Evolutionary conservation across 1,140 invertebrate genomes (phyloP).

Genomic region (Drusus annulatus): DNA sequence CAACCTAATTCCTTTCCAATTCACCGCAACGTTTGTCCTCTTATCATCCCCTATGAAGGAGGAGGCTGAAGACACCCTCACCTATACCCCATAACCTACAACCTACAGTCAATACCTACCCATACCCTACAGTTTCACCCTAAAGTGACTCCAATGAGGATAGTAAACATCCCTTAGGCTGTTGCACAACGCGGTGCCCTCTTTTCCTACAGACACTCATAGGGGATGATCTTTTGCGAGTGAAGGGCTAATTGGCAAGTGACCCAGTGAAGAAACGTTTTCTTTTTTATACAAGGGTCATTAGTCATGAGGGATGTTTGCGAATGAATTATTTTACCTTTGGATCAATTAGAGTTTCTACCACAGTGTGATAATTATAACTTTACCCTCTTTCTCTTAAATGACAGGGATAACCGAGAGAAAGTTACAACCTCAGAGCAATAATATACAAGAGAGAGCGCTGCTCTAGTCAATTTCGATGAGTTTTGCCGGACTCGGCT

Average conservation of each 20-base stretch:
- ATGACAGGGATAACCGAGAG: no score
- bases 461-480: no score
- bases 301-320: no score
- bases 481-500: no score
- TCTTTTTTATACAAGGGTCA: slow-evolving; percentile 7
- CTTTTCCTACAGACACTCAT: background rate
- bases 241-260: slow-evolving; percentile 13
- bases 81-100: background rate
- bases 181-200: background rate
- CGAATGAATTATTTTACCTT: no score
- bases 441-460: no score
- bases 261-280: slow-evolving; percentile 23
- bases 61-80: background rate
- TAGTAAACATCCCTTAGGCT: slow-evolving; percentile 12
- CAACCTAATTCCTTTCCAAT: background rate
- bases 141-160: background rate
- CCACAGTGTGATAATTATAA: no score
- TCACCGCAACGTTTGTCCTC: background rate
- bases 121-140: background rate
- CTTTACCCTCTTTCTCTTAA: no score
- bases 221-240: slow-evolving; percentile 19
- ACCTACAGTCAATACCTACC: no score
- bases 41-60: background rate
- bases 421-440: no score
- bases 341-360: no score